These are phyloP conservation scores for Cyphomyrus discorhynchus DNA, from an alignment of 2,113 vertebrate species.

Conservation along the genomic window DNA sequence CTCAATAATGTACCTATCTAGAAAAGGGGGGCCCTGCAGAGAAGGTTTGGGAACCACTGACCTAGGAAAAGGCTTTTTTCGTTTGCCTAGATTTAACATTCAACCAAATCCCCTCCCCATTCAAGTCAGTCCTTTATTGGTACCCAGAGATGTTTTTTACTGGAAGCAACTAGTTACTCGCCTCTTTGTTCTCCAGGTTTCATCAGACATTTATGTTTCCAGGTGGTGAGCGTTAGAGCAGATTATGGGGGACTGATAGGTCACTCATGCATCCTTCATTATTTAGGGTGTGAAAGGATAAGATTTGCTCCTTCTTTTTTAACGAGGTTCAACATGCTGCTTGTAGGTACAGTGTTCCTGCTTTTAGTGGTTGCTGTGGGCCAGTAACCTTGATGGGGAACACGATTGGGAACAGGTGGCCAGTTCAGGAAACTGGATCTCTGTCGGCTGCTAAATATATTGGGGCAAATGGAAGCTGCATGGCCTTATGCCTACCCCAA, in stretches of 20 bases:
- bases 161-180: background rate
- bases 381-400: background rate
- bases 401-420: conserved; percentile 45
- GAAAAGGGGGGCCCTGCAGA: too few relatives aligned
- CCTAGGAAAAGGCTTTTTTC: background rate
- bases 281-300: conserved; percentile 25
- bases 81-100: background rate
- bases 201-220: background rate
- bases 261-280: conserved; percentile 48
- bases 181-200: background rate
- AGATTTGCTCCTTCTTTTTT: conserved; percentile 24
- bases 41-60: too few relatives aligned
- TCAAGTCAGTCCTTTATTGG: background rate
- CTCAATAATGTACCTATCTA: too few relatives aligned
- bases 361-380: background rate
- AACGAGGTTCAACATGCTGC: background rate
- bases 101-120: background rate
- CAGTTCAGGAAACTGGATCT: conserved; percentile 37
- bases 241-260: conserved; percentile 34
- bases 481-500: background rate
- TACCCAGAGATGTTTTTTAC: background rate
- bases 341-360: background rate
- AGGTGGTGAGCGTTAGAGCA: conserved; percentile 27
- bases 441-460: conserved; percentile 27
- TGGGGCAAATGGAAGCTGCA: conserved; percentile 24